Conservation (phyloP, 2,113 vertebrate species). For the Dasyprocta punctata region DNA sequence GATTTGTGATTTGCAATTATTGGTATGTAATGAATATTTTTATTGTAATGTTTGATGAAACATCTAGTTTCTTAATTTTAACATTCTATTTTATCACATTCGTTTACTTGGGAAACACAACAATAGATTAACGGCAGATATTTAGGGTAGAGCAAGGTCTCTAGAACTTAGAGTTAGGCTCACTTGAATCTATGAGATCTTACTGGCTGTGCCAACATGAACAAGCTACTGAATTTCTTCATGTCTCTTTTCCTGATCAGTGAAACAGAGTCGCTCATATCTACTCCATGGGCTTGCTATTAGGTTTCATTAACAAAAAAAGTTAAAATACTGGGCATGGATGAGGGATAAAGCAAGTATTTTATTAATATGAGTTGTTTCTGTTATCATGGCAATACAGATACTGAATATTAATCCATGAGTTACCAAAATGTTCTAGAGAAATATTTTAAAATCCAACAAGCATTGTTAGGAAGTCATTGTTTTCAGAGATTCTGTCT, state of each 20-base stretch:
- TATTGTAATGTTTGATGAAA: not conserved
- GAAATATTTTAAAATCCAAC: slow-evolving; percentile 40
- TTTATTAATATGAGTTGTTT: slow-evolving; percentile 8
- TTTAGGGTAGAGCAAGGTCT: not conserved
- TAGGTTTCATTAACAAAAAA: not conserved
- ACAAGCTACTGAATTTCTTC: not conserved
- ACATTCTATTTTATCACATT: not conserved
- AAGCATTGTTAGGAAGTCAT: slow-evolving; percentile 1
- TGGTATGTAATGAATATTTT: not conserved
- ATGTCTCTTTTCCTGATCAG: not conserved
- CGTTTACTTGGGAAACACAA: not conserved
- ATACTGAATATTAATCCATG: not conserved
- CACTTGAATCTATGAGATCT: not conserved
- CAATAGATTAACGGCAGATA: not conserved
- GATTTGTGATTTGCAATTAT: not conserved
- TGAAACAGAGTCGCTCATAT: not conserved
- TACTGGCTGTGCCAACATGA: not conserved
- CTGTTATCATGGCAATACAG: not conserved
- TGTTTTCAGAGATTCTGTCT: slow-evolving; percentile 78
- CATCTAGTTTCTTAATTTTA: slow-evolving; percentile 37
- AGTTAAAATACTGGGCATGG: not conserved
- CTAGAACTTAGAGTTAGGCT: not conserved
- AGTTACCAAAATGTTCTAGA: not conserved
- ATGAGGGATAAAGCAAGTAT: not conserved
- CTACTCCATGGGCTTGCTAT: not conserved